Evolutionary conservation across 2,113 vertebrate genomes (phyloP).

Genomic region (Procavia capensis): DNA sequence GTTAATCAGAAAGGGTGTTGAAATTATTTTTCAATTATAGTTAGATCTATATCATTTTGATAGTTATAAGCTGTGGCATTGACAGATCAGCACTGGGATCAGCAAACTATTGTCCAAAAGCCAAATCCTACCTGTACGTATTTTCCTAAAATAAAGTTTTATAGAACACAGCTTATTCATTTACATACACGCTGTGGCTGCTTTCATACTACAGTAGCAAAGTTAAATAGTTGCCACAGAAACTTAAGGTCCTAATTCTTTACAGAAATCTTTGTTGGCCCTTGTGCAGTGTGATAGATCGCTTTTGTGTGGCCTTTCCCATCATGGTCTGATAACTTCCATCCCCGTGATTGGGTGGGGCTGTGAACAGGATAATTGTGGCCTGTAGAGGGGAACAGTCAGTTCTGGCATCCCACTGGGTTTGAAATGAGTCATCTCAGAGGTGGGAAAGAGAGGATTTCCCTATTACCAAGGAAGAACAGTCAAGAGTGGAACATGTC

Average conservation of each 20-base stretch:
- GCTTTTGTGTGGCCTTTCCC: too few relatives aligned
- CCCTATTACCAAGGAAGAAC: too few relatives aligned
- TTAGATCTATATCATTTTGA: constrained; percentile 31
- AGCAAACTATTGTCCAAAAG: not conserved
- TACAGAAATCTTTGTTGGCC: not conserved
- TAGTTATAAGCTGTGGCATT: not conserved
- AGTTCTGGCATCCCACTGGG: too few relatives aligned
- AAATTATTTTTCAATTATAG: not conserved
- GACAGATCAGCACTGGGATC: not conserved
- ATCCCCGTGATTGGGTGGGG: too few relatives aligned
- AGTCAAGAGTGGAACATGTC: too few relatives aligned
- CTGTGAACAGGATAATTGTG: too few relatives aligned
- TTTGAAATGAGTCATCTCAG: too few relatives aligned
- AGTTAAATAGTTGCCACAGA: not conserved
- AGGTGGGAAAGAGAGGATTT: too few relatives aligned
- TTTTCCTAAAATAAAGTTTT: constrained; percentile 44
- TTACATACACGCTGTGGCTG: not conserved
- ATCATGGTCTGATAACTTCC: too few relatives aligned
- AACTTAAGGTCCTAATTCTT: not conserved
- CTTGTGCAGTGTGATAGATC: too few relatives aligned
- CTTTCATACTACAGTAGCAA: not conserved
- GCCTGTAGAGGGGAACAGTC: too few relatives aligned
- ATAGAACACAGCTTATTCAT: not conserved
- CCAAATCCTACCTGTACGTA: not conserved
- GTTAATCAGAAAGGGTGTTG: not conserved